Conservation (phyloP, 2,113 vertebrate genomes). For the Notothenia coriiceps region DNA sequence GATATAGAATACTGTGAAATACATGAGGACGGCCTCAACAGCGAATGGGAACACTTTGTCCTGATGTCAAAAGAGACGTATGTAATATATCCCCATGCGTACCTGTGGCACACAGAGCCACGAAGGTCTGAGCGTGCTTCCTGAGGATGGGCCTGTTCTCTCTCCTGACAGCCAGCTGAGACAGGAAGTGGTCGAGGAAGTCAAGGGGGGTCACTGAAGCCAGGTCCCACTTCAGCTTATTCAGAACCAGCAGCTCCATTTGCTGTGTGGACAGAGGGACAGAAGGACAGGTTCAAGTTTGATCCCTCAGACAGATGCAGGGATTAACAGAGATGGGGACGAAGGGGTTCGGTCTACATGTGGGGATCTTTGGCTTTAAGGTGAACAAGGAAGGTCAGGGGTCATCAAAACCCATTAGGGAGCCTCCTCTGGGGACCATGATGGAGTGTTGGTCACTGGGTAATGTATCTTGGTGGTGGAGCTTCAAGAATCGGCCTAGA, state of each 20-base stretch:
- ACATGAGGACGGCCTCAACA: no score
- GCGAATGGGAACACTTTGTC: no score
- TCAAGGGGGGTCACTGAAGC: constrained; percentile 94
- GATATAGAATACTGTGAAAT: no score
- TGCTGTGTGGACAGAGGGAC: constrained; percentile 81
- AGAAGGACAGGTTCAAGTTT: constrained; percentile 20
- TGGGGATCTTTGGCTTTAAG: constrained; percentile 11
- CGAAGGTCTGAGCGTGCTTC: constrained; percentile 96
- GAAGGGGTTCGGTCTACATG: background rate
- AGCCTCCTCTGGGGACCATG: background rate
- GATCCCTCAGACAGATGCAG: constrained; percentile 9
- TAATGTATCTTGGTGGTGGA: background rate
- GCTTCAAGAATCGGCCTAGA: background rate
- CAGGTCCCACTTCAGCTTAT: constrained; percentile 97
- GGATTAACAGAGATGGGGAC: constrained; percentile 12
- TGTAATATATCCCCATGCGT: constrained; percentile 40
- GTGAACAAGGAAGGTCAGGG: background rate
- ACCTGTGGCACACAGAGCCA: constrained; percentile 97
- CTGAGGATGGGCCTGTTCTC: constrained; percentile 91
- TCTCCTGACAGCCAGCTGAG: constrained; percentile 90
- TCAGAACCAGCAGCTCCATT: constrained; percentile 95
- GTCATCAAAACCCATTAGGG: background rate
- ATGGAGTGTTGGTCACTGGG: background rate
- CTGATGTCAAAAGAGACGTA: no score
- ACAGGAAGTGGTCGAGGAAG: constrained; percentile 96